phyloP scores from a whole-genome alignment of 2,797 vertebrate genomes.

The Falco naumanni region DNA sequence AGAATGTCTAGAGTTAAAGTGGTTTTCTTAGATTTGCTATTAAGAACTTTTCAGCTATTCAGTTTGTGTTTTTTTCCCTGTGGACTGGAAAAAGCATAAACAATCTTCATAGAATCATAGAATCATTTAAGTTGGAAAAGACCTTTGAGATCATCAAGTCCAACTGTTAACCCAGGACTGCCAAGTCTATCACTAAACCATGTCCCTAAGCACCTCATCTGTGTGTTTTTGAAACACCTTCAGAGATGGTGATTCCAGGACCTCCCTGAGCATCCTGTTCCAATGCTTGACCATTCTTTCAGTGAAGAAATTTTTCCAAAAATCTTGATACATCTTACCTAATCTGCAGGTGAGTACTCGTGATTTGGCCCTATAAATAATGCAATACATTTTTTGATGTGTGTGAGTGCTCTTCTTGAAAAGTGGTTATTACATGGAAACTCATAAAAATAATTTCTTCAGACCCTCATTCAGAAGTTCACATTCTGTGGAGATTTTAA shows the following conservation, averaged over 20 bases:
- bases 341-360: not conserved
- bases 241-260: too few species aligned
- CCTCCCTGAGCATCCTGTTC: too few species aligned
- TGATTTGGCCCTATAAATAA: not conserved
- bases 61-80: not conserved
- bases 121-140: too few species aligned
- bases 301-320: too few species aligned
- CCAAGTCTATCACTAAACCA: too few species aligned
- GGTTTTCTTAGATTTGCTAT: slow-evolving; percentile 22
- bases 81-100: not conserved
- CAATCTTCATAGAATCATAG: not conserved
- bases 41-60: not conserved
- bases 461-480: too few species aligned
- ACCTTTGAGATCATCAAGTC: too few species aligned
- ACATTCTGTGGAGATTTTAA: too few species aligned
- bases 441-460: not conserved
- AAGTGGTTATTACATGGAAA: not conserved
- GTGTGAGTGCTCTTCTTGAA: not conserved
- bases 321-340: not conserved
- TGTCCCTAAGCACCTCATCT: too few species aligned
- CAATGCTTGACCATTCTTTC: too few species aligned
- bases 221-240: too few species aligned
- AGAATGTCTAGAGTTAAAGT: not conserved
- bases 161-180: too few species aligned
- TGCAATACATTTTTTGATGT: not conserved